Base-by-base conservation (phyloP, 2,113 vertebrate species). In the Ictidomys tridecemlineatus region DNA sequence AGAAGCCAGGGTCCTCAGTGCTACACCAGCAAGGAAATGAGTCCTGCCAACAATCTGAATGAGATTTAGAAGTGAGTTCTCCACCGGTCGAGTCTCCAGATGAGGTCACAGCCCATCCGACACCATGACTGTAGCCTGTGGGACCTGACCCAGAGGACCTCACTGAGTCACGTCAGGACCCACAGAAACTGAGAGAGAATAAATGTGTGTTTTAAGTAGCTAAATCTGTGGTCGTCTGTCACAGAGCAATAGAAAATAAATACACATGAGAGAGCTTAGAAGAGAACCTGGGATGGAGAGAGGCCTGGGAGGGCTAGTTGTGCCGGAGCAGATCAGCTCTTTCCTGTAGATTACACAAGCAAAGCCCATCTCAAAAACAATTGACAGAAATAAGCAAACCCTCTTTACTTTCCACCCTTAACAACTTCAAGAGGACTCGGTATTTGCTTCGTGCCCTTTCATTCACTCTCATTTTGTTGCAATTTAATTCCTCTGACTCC, bases 341-440 rank as follows among this genome's bases (percentile, higher is more conserved):
- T 96, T 39, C 80, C 39, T 85, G 39, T 53, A 58, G 39, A 16
- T 53, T 82, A 20, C 65, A 94, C 63, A 56, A 91, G 56, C 91
- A 93, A 95, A 96, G 20, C 11, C 8, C 72, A 83, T 45, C 53
- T 42, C 61, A 67, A 80, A 82, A 95, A 89, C 24, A 28, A 70
- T 4, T 48, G 61, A 67, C n/a, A 39, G 45, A 72, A 89, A 69
- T 34, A 88, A 87, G n/a, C 20, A 34, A 74, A 11, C 1, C 13
- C 28, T 84, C 76, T 85, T 88, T 69, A 65, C 65, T 78, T 53
- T 45, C 63, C 39, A 67, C 9, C 20, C 32, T 51, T 79, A 37
- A 93, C 18, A 78, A 67, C 72, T 98, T 84, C 67, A 42, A 34
- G n/a, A n/a, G 22, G 79, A 74, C 77, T 84, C 85, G 56, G 28